Evolutionary conservation across 2,113 vertebrate genomes (phyloP).

Genomic region (Chloropsis hardwickii): DNA sequence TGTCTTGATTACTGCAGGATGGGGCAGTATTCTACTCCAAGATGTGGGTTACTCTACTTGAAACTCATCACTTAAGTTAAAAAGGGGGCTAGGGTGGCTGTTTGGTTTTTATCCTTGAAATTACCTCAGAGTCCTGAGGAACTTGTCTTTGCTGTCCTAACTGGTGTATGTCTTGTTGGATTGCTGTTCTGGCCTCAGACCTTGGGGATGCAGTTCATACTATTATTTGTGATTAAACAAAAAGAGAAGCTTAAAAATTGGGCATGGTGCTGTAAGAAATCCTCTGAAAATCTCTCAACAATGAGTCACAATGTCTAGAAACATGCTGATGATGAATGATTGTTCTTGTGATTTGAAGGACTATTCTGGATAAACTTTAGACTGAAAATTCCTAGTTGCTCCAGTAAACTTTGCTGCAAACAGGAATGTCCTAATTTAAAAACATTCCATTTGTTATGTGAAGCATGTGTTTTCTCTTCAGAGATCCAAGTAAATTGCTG

Average conservation of each 20-base stretch:
- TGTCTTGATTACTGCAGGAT: background rate
- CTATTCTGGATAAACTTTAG: conserved; percentile 6
- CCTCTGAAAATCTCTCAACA: background rate
- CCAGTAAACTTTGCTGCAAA: background rate
- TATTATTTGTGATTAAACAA: background rate
- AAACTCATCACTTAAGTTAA: background rate
- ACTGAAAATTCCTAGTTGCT: background rate
- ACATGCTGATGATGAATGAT: background rate
- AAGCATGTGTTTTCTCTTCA: conserved; percentile 35
- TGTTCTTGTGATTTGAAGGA: conserved; percentile 15
- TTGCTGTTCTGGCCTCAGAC: background rate
- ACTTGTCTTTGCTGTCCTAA: background rate
- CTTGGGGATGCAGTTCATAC: background rate
- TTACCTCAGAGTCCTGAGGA: background rate
- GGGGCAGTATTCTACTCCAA: background rate
- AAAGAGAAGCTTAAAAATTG: background rate
- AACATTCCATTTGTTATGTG: conserved; percentile 21
- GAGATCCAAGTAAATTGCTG: background rate
- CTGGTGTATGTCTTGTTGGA: background rate
- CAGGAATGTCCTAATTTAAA: conserved; percentile 10
- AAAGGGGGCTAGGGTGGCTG: background rate
- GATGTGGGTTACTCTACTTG: background rate
- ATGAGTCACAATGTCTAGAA: background rate
- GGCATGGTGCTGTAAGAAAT: background rate
- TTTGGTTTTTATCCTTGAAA: background rate